These are phyloP conservation scores for Caprella mutica DNA, from an alignment of 2,888 invertebrate genomes.

Conservation along the genomic window DNA sequence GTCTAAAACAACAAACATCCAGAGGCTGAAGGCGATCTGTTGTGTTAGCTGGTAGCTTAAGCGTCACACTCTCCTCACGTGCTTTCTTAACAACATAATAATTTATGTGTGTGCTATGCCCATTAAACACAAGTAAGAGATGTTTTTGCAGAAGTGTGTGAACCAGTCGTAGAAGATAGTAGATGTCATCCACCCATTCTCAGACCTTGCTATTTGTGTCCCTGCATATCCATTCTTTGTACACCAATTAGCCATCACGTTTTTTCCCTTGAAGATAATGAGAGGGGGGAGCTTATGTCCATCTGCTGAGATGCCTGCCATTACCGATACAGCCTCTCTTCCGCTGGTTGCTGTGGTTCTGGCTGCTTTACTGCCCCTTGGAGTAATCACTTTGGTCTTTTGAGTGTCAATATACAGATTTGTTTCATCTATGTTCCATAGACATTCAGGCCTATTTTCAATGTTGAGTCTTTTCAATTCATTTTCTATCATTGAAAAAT, in stretches of 20 bases:
- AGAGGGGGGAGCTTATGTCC: conserved; percentile 6
- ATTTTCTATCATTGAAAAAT: not conserved
- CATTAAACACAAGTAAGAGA: conserved; percentile 5
- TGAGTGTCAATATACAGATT: not conserved
- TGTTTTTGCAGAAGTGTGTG: not conserved
- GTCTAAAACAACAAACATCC: conserved; percentile 1
- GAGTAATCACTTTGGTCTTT: not conserved
- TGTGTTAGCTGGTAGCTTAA: not conserved
- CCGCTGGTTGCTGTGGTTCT: not conserved
- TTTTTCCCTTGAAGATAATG: conserved; percentile 2
- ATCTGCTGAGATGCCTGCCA: not conserved
- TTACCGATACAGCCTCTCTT: conserved; percentile 1
- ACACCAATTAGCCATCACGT: not conserved
- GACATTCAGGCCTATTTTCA: not conserved
- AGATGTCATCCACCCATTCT: conserved; percentile 1
- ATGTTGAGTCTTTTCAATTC: not conserved
- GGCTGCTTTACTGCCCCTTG: not conserved
- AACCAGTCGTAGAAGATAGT: not conserved
- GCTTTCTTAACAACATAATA: not conserved
- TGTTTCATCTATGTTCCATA: not conserved
- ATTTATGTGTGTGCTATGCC: not conserved
- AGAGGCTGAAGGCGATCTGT: not conserved
- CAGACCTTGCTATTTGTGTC: not conserved
- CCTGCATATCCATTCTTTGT: not conserved
- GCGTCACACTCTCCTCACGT: not conserved